Evolutionary conservation across 2,797 vertebrate genomes (phyloP), one percentile per base, ranked within the genome.

Genomic region (Serranus cabrilla): DNA sequence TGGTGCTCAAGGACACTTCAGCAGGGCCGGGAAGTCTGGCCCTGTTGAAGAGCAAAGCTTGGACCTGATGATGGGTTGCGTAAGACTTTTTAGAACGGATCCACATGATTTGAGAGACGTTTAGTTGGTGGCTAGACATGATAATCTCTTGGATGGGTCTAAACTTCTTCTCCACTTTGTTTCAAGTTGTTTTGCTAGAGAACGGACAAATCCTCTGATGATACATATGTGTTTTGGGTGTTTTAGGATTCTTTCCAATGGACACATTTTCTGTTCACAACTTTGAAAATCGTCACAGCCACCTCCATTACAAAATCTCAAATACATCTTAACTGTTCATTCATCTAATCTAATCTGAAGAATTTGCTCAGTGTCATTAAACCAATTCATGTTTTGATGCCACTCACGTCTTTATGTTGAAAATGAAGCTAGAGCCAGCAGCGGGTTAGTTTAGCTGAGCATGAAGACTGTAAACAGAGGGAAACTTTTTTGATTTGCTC

Each of bases 1-100:
- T n/a, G 12, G 23, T 50, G 39, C 67, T 87, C 80, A 91, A 90
- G 82, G 86, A 85, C 79, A 73, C 64, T 80, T 70, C 34, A 80
- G 69, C 43, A 83, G 83, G 78, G 64, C 50, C 7, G 63, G 72
- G 82, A 49, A 20, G n/a, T 62, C 27, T 2, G 18, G n/a, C n/a
- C 62, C 62, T 57, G 31, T 27, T 57, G 56, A 73, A 69, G 40
- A 76, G 66, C 52, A 65, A 71, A 45, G 40, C 67, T 76, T 74
- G 66, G 74, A 77, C 51, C n/a, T 75, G 49, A 31, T 68, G 52
- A 65, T 18, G 8, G 31, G 50, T 67, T 82, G 49, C 51, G 52
- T 43, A 77, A 73, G 17, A 37, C 4, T 34, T 61, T 71, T 63
- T 42, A 56, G 11, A 56, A 69, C 43, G 42, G 25, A 68, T 72